Evolutionary conservation across 2,888 invertebrate genomes (phyloP), one percentile per base, ranked within the genome.

Genomic region (Escarpia spicata): DNA sequence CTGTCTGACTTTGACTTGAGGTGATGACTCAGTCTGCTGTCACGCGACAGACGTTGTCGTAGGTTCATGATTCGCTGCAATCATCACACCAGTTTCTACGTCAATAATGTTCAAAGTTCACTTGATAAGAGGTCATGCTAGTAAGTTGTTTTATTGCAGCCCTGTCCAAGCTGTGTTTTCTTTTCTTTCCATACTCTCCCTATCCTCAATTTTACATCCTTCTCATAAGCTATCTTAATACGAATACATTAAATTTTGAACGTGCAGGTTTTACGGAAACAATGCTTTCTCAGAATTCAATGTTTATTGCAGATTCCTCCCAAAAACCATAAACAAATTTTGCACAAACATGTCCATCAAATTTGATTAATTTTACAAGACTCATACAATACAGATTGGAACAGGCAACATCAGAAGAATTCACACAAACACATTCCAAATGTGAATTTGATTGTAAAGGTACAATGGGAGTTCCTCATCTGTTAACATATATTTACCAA

Each of bases 51-150:
- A 75, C 75, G 75, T 26, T 75, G 75, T 15, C 75, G 75, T 26
- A 75, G 26, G 75, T 75, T 75, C 75, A 75, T 75, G 75, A 75
- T 75, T 26, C 75, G 75, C 75, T 75, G 75, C 75, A 75, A 75
- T 8, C 26, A 26, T 26, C 75, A 75, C 75, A 75, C 75, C 75
- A 75, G 75, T 75, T 26, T 75, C 26, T 75, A 75, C 0, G 10
- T 52, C 15, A 52, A 9, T 52, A 52, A 9, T 52, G 52, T 9
- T 52, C 52, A 52, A 9, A 52, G 52, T 52, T 45, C 10, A 45
- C 10, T 6, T 45, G 6, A 45, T 45, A 45, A 45, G 45, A 37
- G 45, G 45, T 52, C 15, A 52, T 52, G 52, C 15, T 52, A 52
- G 8, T 52, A 52, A 26, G 75, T 4, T 75, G 2, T 19, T 75